Percentiles rank a stretch among this genome's conserved stretches.
phyloP scores from a whole-genome alignment of 2,113 vertebrate genomes.

The Marmota flaviventris region DNA sequence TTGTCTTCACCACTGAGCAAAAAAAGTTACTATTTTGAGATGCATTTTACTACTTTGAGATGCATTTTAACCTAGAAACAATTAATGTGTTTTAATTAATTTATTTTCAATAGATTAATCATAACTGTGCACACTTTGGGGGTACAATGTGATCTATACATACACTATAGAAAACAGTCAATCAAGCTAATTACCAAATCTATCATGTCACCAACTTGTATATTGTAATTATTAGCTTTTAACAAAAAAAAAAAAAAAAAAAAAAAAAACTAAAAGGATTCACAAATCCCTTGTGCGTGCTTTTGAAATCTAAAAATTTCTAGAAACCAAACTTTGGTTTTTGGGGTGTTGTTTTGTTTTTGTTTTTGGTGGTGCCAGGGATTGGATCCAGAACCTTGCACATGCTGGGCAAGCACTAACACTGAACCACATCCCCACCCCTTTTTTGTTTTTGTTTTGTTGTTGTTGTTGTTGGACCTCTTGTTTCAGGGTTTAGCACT shows the following conservation, averaged over 20 bases:
- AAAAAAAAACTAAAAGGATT: constrained; percentile 21
- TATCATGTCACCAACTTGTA: neutral
- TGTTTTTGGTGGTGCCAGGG: neutral
- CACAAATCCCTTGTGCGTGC: neutral
- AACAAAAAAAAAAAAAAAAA: neutral
- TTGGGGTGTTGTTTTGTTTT: neutral
- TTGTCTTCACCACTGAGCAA: constrained; percentile 34
- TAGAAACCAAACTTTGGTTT: constrained; percentile 7
- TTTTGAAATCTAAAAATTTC: constrained; percentile 44
- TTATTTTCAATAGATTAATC: neutral
- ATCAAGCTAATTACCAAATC: neutral
- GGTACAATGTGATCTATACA: neutral
- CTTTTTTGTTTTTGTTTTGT: neutral
- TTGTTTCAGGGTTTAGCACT: neutral
- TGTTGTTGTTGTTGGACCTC: neutral
- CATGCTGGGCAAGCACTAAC: neutral
- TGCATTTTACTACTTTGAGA: neutral
- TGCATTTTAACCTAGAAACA: constrained; percentile 7
- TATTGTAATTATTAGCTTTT: neutral
- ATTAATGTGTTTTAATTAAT: neutral
- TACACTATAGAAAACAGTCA: neutral
- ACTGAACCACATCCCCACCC: neutral
- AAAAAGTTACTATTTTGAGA: neutral
- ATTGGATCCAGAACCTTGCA: neutral
- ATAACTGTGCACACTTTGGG: neutral